A percentile compares a stretch with the other conserved stretches of the same genome.
phyloP scores from a whole-genome alignment of 1,140 invertebrate species.

The Hermetia illucens region DNA sequence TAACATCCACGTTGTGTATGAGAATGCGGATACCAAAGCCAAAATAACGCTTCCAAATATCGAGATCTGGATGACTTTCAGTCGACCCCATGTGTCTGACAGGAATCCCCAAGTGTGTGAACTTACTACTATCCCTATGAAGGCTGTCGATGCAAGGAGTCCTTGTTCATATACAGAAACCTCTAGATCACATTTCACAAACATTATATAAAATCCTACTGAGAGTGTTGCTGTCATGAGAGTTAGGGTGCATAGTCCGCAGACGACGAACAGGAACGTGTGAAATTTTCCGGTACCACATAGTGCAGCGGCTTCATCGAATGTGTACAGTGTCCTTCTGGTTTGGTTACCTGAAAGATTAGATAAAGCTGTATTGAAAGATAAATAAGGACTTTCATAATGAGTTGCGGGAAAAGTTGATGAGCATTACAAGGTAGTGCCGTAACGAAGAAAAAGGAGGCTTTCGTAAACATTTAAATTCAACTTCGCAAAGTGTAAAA shows the following conservation, averaged over 20 bases:
- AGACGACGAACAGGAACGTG: conserved; percentile 17
- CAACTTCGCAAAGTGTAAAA: too few relatives aligned
- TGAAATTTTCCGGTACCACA: conserved; percentile 20
- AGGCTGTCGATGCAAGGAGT: conserved; percentile 46
- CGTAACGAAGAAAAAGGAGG: too few relatives aligned
- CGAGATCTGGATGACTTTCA: conserved; percentile 48
- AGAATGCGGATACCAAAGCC: conserved; percentile 48
- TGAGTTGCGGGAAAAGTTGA: too few relatives aligned
- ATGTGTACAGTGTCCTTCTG: too few relatives aligned
- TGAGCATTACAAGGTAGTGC: too few relatives aligned
- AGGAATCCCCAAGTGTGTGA: conserved; percentile 63
- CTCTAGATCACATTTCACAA: conserved; percentile 40
- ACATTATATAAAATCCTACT: conserved; percentile 21
- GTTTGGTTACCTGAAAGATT: too few relatives aligned
- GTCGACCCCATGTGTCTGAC: conserved; percentile 58
- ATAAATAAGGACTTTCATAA: too few relatives aligned
- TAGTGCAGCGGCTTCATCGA: conserved; percentile 31
- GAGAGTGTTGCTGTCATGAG: conserved; percentile 26
- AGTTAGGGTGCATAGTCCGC: conserved; percentile 22
- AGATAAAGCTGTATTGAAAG: too few relatives aligned
- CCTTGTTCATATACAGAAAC: conserved; percentile 46
- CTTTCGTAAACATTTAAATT: too few relatives aligned
- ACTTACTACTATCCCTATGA: conserved; percentile 45
- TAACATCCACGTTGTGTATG: conserved; percentile 52
- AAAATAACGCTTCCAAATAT: conserved; percentile 43